Base-by-base conservation (phyloP, 2,888 invertebrate species). In the Dorcus parallelipipedus region DNA sequence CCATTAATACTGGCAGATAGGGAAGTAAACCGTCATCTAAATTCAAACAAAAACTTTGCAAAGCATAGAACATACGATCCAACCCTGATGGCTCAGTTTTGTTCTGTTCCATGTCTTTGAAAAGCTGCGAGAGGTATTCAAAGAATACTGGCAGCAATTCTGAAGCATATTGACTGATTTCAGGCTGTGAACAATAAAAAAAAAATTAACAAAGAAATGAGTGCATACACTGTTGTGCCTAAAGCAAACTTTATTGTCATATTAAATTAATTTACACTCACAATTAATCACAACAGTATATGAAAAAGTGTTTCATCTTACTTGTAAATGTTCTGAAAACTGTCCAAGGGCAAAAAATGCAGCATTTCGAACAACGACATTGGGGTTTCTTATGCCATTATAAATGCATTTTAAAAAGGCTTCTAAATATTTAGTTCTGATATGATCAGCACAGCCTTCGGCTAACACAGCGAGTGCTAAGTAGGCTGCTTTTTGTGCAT, bases 341-440 rank as follows among this genome's bases (percentile, higher is more conserved):
- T 91, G 91, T 0, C 91, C 91, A 3, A 92, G 79, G 0, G 91
- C 88, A 78, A 89, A 91, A 49, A 92, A 83, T 0, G 91, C 90
- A 1, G 89, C 86, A 74, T 89, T 89, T 50, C 89, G 81, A 4
- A 91, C 90, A 7, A 85, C 79, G 0, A 84, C 79, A 59, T 82
- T 81, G 0, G 80, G 76, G 75, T 89, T 87, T 40, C 81, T 82
- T 49, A 91, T 87, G 17, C 91, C 91, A 56, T 82, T 80, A 71
- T 87, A 86, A 9, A 90, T 86, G 65, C 86, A 86, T 66, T 86
- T 84, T 52, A 91, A 75, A 73, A 90, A 86, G 4, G 83, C 79
- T 66, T 86, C 82, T 43, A 92, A 78, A 74, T 89, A 89, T 76
- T 89, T 90, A 58, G 79, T 82, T 64, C 88, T 81, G 50, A 92